Conservation (phyloP, 2,888 invertebrate genomes). For the Trachelus stipa region DNA sequence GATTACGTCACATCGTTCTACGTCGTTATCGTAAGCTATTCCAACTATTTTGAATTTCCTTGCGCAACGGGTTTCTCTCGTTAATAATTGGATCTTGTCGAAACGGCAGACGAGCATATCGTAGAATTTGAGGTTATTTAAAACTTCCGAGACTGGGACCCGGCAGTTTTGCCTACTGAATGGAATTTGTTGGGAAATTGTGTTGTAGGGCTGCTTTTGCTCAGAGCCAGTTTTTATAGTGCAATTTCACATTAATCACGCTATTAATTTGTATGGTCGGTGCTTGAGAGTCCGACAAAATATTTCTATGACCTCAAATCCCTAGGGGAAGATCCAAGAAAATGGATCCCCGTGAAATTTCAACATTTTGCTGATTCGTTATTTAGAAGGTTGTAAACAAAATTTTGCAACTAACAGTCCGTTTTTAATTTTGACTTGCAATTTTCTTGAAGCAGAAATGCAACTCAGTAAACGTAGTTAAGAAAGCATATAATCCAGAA, state of each 20-base stretch:
- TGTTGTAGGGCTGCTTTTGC: background rate
- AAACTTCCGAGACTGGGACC: background rate
- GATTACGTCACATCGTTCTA: background rate
- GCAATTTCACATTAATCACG: constrained; percentile 33
- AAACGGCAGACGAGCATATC: background rate
- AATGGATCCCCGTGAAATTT: background rate
- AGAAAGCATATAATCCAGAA: background rate
- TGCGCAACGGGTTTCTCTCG: background rate
- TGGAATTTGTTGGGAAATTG: background rate
- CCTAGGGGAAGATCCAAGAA: background rate
- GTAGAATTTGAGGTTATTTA: background rate
- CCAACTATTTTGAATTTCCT: background rate
- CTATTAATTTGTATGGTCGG: constrained; percentile 38
- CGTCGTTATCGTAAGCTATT: background rate
- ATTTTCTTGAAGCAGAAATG: background rate
- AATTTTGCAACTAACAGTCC: background rate
- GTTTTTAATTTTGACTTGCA: background rate
- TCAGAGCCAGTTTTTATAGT: background rate
- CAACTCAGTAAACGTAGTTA: background rate
- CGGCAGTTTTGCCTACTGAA: background rate
- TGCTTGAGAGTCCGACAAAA: background rate
- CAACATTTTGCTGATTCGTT: background rate
- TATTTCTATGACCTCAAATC: background rate
- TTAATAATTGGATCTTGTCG: background rate
- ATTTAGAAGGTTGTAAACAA: background rate